Conservation (phyloP, 2,113 vertebrate genomes). For the Bagarius yarrelli region DNA sequence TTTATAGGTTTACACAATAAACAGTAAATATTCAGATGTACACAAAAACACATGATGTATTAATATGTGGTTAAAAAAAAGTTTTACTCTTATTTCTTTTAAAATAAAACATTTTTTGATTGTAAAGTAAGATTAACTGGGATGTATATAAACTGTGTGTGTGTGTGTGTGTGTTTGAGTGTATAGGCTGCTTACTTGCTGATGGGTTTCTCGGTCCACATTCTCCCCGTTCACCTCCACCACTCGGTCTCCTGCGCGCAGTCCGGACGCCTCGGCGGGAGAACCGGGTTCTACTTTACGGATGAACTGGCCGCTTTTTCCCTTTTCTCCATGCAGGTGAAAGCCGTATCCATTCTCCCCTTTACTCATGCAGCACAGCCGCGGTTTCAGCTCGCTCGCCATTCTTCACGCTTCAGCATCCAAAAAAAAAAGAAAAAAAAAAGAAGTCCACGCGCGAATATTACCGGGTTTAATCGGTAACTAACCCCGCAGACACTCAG, state of each 20-base stretch:
- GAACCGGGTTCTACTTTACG: conserved; percentile 89
- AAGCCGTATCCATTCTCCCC: conserved; percentile 87
- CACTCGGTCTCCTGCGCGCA: conserved; percentile 86
- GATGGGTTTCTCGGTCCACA: conserved; percentile 92
- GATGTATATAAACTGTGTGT: no score
- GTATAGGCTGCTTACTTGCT: conserved; percentile 75
- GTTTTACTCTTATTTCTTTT: no score
- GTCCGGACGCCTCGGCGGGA: conserved; percentile 84
- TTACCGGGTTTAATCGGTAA: neutral
- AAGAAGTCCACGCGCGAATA: conserved; percentile 22
- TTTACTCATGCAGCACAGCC: conserved; percentile 85
- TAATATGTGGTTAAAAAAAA: no score
- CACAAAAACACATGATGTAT: no score
- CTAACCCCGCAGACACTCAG: neutral
- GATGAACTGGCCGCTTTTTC: conserved; percentile 90
- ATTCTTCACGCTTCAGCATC: conserved; percentile 61
- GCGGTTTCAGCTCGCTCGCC: conserved; percentile 82
- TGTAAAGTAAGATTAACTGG: no score
- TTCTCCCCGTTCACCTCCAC: conserved; percentile 89
- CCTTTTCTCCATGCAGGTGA: conserved; percentile 95
- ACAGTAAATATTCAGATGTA: no score
- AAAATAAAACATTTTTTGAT: no score
- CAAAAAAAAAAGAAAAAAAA: conserved; percentile 11
- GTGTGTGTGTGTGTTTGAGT: neutral
- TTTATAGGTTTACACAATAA: no score